phyloP scores from a whole-genome alignment of 53 echinoderm and acorn worm species.

The Henricia sp. region DNA sequence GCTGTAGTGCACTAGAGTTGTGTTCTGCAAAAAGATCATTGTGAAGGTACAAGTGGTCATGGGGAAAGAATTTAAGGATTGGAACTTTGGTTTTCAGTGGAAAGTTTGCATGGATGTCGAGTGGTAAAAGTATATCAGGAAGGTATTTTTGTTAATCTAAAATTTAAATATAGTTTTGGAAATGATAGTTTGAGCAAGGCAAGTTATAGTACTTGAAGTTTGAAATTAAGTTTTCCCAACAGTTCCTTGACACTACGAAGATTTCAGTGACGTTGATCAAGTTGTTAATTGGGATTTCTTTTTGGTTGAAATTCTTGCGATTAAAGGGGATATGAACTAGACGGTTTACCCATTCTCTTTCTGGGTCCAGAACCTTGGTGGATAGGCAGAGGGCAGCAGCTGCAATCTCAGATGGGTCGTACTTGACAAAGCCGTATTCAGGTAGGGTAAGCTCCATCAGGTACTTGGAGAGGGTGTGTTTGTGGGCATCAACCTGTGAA shows the following conservation, averaged over 20 bases:
- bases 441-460: conserved; percentile 93
- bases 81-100: no score
- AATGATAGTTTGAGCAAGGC: no score
- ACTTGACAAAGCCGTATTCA: conserved; percentile 88
- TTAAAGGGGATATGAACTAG: neutral
- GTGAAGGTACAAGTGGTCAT: neutral
- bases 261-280: neutral
- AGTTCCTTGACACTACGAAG: neutral
- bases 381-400: conserved; percentile 87
- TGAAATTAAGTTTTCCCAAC: no score
- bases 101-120: no score
- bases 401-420: conserved; percentile 92
- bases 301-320: no score
- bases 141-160: no score
- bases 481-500: conserved; percentile 76
- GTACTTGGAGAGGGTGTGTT: conserved; percentile 95
- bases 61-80: neutral
- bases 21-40: conserved; percentile 36
- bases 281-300: no score
- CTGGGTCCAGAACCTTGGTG: conserved; percentile 67
- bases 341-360: conserved; percentile 68
- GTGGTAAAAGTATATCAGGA: no score
- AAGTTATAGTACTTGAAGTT: no score
- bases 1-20: conserved; percentile 89
- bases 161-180: no score